These are phyloP conservation scores for Xenopus tropicalis DNA, from an alignment of 2,113 vertebrate genomes.

Conservation along the genomic window UCB_Xtro_10.0 CM004443.2:30477001-30477500, in stretches of 20 bases:
- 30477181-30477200: too few species aligned
- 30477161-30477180: too few species aligned
- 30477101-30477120: too few species aligned
- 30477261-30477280: slow-evolving; percentile 12
- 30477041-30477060: too few species aligned
- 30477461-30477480: slow-evolving; percentile 1
- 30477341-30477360: slow-evolving; percentile 57
- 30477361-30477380: slow-evolving; percentile 16
- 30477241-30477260: neutral
- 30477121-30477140: too few species aligned
- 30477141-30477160: too few species aligned
- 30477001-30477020: too few species aligned
- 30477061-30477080: too few species aligned
- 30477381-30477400: slow-evolving; percentile 7
- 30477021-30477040: too few species aligned
- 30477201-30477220: too few species aligned
- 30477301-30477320: slow-evolving; percentile 60
- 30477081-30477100: too few species aligned
- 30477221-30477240: too few species aligned
- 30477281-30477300: slow-evolving; percentile 54
- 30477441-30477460: slow-evolving; percentile 39
- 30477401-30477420: slow-evolving; percentile 49
- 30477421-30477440: slow-evolving; percentile 19
- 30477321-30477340: slow-evolving; percentile 55
- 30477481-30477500: neutral